These are phyloP conservation scores for Zeus faber DNA, from an alignment of 2,113 vertebrate genomes.

Conservation along the genomic window DNA sequence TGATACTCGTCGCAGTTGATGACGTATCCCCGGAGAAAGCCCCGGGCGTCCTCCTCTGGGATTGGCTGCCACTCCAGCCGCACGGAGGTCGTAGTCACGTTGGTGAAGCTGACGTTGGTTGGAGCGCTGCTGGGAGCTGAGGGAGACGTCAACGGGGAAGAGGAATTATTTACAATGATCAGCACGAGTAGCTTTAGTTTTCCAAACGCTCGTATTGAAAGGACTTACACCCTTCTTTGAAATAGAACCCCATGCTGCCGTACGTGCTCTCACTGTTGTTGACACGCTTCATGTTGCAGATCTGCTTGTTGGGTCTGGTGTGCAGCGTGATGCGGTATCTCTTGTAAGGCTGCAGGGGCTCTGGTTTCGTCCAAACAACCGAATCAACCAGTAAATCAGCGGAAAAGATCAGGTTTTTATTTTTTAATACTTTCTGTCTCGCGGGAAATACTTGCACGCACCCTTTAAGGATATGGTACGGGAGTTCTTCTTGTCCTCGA, in stretches of 20 bases:
- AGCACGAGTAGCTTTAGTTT: too few species aligned
- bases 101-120: constrained; percentile 59
- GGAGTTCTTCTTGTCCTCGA: neutral
- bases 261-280: constrained; percentile 69
- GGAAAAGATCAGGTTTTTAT: neutral
- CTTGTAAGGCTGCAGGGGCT: constrained; percentile 60
- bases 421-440: neutral
- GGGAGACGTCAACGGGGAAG: too few species aligned
- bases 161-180: too few species aligned
- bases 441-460: neutral
- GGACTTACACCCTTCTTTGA: constrained; percentile 76
- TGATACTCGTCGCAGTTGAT: constrained; percentile 61
- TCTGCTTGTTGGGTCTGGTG: constrained; percentile 43
- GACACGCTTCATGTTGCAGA: constrained; percentile 68
- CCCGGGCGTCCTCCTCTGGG: constrained; percentile 68
- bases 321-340: constrained; percentile 70
- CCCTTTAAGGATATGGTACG: constrained; percentile 26
- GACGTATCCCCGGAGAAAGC: constrained; percentile 78
- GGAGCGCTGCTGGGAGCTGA: constrained; percentile 77
- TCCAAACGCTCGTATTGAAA: neutral
- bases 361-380: constrained; percentile 37
- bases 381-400: neutral
- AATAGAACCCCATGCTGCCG: constrained; percentile 65
- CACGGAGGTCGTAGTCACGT: constrained; percentile 63
- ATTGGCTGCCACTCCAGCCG: constrained; percentile 75